Percentiles rank a stretch among this genome's conserved stretches.
These are phyloP conservation scores for Aphidius ervi DNA, from an alignment of 1,140 invertebrate genomes.

Conservation along the genomic window DNA sequence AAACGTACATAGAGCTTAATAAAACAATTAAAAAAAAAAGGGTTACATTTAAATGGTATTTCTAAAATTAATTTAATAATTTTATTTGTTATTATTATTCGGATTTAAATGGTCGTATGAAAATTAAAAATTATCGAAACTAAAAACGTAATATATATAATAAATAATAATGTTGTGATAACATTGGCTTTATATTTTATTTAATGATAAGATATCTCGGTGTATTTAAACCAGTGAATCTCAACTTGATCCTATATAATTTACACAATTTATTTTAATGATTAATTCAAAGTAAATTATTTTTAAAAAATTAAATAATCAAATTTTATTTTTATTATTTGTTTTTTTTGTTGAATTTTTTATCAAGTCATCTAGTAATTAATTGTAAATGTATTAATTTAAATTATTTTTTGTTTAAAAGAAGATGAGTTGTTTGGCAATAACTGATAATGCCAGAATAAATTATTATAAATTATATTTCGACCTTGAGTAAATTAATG, in stretches of 20 bases:
- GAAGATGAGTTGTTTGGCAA: no score
- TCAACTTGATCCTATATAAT: constrained; percentile 22
- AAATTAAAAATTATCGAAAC: no score
- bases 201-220: constrained; percentile 30
- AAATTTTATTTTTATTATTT: neutral
- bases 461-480: no score
- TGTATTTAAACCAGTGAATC: constrained; percentile 28
- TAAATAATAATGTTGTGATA: no score
- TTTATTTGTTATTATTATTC: neutral
- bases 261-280: constrained; percentile 7
- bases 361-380: neutral
- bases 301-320: neutral
- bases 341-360: neutral
- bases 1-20: no score
- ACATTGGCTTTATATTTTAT: no score
- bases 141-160: no score
- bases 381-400: no score
- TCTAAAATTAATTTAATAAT: neutral
- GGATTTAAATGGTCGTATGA: neutral
- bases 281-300: constrained; percentile 6
- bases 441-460: no score
- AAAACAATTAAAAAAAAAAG: no score
- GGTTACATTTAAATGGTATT: neutral
- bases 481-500: neutral
- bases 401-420: no score